Evolutionary conservation across 2,797 vertebrate genomes (phyloP).

Genomic region (Uromys caudimaculatus): DNA sequence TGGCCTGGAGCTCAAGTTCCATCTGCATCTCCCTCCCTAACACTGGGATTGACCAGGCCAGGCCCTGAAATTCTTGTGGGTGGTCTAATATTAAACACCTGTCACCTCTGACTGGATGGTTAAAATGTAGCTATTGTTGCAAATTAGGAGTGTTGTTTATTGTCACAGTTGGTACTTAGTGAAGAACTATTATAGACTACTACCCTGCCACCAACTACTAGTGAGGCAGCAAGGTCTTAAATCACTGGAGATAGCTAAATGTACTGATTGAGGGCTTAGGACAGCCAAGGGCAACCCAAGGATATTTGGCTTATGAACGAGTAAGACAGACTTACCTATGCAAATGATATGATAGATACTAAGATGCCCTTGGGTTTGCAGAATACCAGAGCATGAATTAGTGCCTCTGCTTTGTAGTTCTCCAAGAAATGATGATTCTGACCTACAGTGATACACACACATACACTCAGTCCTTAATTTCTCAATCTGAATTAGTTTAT

Average conservation of each 20-base stretch:
- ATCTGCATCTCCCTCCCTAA: not conserved
- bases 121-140: slow-evolving; percentile 49
- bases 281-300: not conserved
- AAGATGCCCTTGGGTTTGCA: not conserved
- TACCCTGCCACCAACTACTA: not conserved
- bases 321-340: not conserved
- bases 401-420: not conserved
- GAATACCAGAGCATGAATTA: not conserved
- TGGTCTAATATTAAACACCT: slow-evolving; percentile 12
- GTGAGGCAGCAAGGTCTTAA: not conserved
- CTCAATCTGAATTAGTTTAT: slow-evolving; percentile 1
- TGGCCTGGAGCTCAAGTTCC: not conserved
- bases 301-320: not conserved
- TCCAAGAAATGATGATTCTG: not conserved
- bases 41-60: not conserved
- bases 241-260: not conserved
- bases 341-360: not conserved
- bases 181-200: not conserved
- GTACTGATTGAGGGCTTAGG: not conserved
- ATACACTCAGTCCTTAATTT: not conserved
- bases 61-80: slow-evolving; percentile 30
- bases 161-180: slow-evolving; percentile 3
- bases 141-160: slow-evolving; percentile 6
- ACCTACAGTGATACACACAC: not conserved
- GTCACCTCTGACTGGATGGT: not conserved